These are phyloP conservation scores for Vanessa tameamea DNA, from an alignment of 1,140 invertebrate species.

Conservation along the genomic window DNA sequence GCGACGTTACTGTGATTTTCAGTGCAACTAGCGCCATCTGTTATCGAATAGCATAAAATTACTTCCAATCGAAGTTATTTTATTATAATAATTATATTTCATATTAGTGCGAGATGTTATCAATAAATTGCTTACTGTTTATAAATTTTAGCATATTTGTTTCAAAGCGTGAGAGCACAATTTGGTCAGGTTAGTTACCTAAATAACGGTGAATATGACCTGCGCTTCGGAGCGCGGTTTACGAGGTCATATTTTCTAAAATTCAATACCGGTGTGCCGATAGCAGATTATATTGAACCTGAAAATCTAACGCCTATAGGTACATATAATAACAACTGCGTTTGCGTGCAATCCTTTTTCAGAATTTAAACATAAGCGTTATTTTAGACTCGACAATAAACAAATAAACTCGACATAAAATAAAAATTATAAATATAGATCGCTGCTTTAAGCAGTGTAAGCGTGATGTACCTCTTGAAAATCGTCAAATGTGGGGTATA, in stretches of 20 bases:
- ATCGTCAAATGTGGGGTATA: no score
- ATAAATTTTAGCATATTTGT: background rate
- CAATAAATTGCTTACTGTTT: background rate
- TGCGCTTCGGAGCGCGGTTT: conserved; percentile 40
- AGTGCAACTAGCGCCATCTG: conserved; percentile 53
- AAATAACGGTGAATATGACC: conserved; percentile 11
- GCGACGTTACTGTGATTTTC: background rate
- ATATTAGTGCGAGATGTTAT: background rate
- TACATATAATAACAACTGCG: background rate
- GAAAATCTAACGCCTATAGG: conserved; percentile 3
- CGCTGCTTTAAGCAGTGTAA: no score
- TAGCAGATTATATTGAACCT: conserved; percentile 22
- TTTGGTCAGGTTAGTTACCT: conserved; percentile 23
- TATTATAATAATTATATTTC: background rate
- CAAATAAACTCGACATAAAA: no score
- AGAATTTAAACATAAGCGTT: no score
- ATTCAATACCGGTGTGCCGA: conserved; percentile 58
- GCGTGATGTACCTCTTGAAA: no score
- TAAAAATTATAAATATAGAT: no score
- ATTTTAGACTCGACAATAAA: no score
- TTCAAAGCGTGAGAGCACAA: background rate
- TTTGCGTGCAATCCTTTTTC: background rate
- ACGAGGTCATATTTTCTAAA: conserved; percentile 62
- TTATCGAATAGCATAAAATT: conserved; percentile 42
- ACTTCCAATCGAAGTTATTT: conserved; percentile 3